phyloP scores from a whole-genome alignment of 2,888 invertebrate genomes.

The Dryadula phaetusa region DNA sequence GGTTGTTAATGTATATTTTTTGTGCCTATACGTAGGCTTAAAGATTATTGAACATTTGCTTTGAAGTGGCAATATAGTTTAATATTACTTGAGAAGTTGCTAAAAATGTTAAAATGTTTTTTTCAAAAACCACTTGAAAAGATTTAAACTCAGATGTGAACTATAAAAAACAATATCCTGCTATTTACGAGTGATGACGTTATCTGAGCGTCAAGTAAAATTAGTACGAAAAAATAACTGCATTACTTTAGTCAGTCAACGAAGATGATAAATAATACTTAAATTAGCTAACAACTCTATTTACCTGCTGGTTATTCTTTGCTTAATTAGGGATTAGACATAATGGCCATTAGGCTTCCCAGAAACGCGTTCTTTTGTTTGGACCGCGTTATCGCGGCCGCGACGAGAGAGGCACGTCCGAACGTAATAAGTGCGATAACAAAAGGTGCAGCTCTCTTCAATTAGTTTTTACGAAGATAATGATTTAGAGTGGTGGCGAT shows the following conservation, averaged over 20 bases:
- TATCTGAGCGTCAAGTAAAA: neutral
- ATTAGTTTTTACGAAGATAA: conserved; percentile 78
- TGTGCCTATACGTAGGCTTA: neutral
- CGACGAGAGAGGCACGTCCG: conserved; percentile 45
- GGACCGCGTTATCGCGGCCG: conserved; percentile 42
- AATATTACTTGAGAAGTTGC: neutral
- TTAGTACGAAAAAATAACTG: neutral
- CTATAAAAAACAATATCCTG: neutral
- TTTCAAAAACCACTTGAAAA: neutral
- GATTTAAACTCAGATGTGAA: neutral
- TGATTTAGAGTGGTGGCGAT: conserved; percentile 69
- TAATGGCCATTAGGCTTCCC: conserved; percentile 21
- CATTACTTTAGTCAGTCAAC: too few species aligned
- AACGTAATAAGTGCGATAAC: conserved; percentile 58
- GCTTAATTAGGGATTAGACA: conserved; percentile 38
- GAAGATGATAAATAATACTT: neutral
- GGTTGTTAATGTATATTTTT: too few species aligned
- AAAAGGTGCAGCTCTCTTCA: conserved; percentile 70
- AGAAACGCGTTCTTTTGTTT: conserved; percentile 33
- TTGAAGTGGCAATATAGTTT: conserved; percentile 11
- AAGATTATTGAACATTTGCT: neutral
- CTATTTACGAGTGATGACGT: neutral
- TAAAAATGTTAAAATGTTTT: neutral
- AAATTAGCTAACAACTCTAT: neutral
- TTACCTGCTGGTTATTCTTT: conserved; percentile 5